Conservation (phyloP, 2,888 invertebrate genomes). For the Rotaria socialis region DNA sequence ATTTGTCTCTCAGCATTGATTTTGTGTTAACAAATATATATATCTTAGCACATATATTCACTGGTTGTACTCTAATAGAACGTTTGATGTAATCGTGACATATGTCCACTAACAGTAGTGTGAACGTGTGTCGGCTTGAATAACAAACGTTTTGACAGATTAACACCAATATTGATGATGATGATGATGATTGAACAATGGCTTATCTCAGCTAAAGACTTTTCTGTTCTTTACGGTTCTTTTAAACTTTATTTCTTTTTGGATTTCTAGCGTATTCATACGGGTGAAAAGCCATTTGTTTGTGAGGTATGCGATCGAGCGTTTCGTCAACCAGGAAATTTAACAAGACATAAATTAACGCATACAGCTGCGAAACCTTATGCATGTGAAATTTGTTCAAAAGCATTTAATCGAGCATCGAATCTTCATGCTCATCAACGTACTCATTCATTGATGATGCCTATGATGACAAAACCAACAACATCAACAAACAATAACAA, state of each 20-base stretch:
- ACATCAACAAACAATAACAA: neutral
- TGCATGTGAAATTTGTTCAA: constrained; percentile 41
- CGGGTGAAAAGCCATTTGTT: constrained; percentile 58
- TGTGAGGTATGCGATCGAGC: constrained; percentile 57
- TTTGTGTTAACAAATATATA: neutral
- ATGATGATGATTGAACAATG: neutral
- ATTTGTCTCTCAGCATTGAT: too few relatives aligned
- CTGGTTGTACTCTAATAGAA: neutral
- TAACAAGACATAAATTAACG: constrained; percentile 61
- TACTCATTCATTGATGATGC: constrained; percentile 38
- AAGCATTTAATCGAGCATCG: constrained; percentile 46
- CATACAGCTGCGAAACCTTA: constrained; percentile 51
- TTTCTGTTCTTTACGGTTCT: constrained; percentile 32
- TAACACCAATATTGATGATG: neutral
- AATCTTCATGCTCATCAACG: constrained; percentile 45
- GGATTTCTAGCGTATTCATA: constrained; percentile 56
- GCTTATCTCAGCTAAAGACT: too few relatives aligned
- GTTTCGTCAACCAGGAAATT: constrained; percentile 62
- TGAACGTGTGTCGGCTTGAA: constrained; percentile 1
- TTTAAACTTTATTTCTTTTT: too few relatives aligned
- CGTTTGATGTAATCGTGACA: constrained; percentile 21
- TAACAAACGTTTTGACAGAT: constrained; percentile 20
- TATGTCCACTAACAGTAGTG: neutral
- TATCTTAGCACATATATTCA: constrained; percentile 12
- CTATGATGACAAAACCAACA: neutral